These are phyloP conservation scores for Amphiprion clarkii DNA, from an alignment of 2,797 vertebrate species.

Conservation along the genomic window DNA sequence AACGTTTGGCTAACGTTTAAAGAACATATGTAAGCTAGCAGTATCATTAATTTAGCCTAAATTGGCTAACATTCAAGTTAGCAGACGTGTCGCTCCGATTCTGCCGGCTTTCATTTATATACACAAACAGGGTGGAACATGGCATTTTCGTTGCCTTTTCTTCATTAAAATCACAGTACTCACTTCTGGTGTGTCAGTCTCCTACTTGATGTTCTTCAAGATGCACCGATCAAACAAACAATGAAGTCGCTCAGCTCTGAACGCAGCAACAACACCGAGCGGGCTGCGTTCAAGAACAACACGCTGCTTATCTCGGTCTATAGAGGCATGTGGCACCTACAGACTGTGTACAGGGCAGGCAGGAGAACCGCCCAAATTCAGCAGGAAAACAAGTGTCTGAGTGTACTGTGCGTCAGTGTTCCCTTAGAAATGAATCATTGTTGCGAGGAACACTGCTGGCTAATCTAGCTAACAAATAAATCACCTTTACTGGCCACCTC, in stretches of 20 bases:
- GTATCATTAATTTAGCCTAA: neutral
- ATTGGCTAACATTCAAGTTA: conserved; percentile 39
- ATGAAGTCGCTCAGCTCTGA: neutral
- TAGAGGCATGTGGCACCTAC: too few species aligned
- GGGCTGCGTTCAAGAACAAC: neutral
- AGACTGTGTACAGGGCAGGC: neutral
- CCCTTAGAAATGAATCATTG: too few species aligned
- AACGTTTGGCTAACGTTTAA: neutral
- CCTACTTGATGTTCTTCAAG: conserved; percentile 7
- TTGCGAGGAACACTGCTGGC: too few species aligned
- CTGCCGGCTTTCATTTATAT: neutral
- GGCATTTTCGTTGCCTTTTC: accelerated
- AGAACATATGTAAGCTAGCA: neutral
- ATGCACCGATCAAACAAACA: too few species aligned
- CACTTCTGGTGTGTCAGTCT: conserved; percentile 22
- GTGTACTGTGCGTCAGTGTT: too few species aligned
- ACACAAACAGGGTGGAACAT: neutral
- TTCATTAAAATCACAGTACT: conserved; percentile 5
- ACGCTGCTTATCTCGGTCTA: neutral
- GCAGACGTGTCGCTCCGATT: neutral
- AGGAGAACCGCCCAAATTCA: neutral
- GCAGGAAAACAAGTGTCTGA: too few species aligned
- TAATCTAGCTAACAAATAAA: too few species aligned
- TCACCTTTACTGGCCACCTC: too few species aligned
- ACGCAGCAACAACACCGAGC: neutral